Evolutionary conservation across 2,888 invertebrate genomes (phyloP), one percentile per base, ranked within the genome.

Genomic region (Kuschelorhynchus macadamiae): DNA sequence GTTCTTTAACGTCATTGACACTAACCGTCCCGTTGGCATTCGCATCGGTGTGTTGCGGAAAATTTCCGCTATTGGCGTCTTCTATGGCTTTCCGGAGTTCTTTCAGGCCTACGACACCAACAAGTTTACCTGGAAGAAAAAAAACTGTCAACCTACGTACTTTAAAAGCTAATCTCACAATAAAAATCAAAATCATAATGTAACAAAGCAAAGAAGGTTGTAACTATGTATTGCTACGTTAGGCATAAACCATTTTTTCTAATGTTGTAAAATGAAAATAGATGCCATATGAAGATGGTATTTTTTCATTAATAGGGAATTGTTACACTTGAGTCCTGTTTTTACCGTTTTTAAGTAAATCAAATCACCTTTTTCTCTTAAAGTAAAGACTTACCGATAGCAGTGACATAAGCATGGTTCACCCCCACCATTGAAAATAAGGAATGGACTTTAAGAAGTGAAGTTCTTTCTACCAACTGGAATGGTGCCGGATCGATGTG

Each of bases 351-450:
- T n/a, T n/a, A n/a, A n/a, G n/a, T n/a, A n/a, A n/a, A n/a, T n/a
- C n/a, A n/a, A n/a, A n/a, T n/a, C n/a, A n/a, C n/a, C n/a, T n/a
- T n/a, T n/a, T n/a, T n/a, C n/a, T n/a, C n/a, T n/a, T n/a, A n/a
- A n/a, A n/a, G n/a, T n/a, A n/a, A n/a, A n/a, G n/a, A n/a, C 72
- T 95, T 78, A 9, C 80, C 98, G 60, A 96, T 97, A 68, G 96
- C 95, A 0, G 98, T 98, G 12, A 99, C 98, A 83, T 98, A 99
- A 0, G 98, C 98, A 79, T 96, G 94, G 85, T 97, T 97, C 18
- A 99, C 93, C n/a, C 97, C 98, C 71, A 99, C 90, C 87, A 99
- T 93, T n/a, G 97, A 98, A 85, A 99, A 99, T 52, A 99, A 86
- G 0, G 98, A 98, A 84, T 99, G 98, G 70, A 88, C 89, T 87